Percentiles rank a stretch among this genome's conserved stretches.
These are phyloP conservation scores for Chaetops frenatus DNA, from an alignment of 2,113 vertebrate species.

Conservation along the genomic window DNA sequence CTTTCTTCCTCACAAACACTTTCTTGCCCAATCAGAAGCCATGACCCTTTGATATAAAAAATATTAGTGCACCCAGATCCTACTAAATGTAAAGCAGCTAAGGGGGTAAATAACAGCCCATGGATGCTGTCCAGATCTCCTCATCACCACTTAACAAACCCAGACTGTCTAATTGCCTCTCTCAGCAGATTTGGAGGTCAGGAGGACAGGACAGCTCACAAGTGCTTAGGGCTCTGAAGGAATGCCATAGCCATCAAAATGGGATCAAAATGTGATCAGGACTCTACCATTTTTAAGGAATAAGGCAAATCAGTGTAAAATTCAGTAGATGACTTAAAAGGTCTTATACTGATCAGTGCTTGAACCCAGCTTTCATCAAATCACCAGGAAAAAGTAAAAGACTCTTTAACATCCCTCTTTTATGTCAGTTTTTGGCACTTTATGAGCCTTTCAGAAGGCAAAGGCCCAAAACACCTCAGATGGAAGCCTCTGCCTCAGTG, in stretches of 20 bases:
- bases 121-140: accelerated
- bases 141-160: background rate
- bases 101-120: background rate
- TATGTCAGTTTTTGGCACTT: background rate
- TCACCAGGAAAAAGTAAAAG: background rate
- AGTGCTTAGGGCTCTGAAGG: background rate
- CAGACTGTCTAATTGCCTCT: background rate
- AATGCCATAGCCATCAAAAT: background rate
- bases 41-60: accelerated
- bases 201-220: background rate
- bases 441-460: background rate
- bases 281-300: background rate
- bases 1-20: background rate
- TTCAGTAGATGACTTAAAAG: no score
- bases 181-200: background rate
- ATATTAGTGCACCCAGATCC: background rate
- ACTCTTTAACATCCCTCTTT: background rate
- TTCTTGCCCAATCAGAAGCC: background rate
- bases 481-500: background rate
- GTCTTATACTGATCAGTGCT: background rate
- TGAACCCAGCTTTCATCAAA: background rate
- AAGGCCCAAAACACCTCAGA: background rate
- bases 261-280: background rate
- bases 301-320: background rate
- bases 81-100: background rate